Percentiles rank a stretch among this genome's conserved stretches.
phyloP scores from a whole-genome alignment of 2,888 invertebrate genomes.

The Dolichopus griseipennis region DNA sequence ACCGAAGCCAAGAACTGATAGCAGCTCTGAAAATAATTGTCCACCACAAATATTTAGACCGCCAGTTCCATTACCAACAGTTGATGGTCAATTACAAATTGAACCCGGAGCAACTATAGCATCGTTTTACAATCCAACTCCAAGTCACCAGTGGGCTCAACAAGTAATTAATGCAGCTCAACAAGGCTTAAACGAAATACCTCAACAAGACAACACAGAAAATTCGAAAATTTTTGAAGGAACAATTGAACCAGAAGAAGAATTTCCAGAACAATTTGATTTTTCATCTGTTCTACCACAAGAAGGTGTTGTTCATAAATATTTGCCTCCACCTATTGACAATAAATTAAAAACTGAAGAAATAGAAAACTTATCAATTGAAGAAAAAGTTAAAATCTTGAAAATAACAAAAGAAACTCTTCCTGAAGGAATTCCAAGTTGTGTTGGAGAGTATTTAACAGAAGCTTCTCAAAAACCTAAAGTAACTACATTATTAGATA shows the following conservation, averaged over 20 bases:
- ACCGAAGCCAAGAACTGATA: not conserved
- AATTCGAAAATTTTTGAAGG: not conserved
- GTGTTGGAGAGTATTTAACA: not conserved
- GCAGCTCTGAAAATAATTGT: not conserved
- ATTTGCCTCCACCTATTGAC: not conserved
- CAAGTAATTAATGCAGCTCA: not conserved
- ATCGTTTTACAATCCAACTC: not conserved
- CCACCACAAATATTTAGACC: not conserved
- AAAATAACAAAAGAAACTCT: not conserved
- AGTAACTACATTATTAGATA: not conserved
- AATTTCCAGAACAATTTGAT: slow-evolving; percentile 1
- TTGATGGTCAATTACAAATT: not conserved
- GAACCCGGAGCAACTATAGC: not conserved
- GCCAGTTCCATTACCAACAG: not conserved
- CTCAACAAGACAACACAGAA: not conserved
- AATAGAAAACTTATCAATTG: not conserved
- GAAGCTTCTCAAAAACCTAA: not conserved
- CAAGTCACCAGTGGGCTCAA: not conserved
- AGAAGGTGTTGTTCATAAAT: not conserved
- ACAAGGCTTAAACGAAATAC: not conserved
- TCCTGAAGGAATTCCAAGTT: not conserved
- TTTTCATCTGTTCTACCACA: not conserved
- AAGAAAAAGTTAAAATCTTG: not conserved
- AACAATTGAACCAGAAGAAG: not conserved
- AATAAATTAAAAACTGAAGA: not conserved